phyloP scores from a whole-genome alignment of 2,888 invertebrate species.

The Odontothrips loti region DNA sequence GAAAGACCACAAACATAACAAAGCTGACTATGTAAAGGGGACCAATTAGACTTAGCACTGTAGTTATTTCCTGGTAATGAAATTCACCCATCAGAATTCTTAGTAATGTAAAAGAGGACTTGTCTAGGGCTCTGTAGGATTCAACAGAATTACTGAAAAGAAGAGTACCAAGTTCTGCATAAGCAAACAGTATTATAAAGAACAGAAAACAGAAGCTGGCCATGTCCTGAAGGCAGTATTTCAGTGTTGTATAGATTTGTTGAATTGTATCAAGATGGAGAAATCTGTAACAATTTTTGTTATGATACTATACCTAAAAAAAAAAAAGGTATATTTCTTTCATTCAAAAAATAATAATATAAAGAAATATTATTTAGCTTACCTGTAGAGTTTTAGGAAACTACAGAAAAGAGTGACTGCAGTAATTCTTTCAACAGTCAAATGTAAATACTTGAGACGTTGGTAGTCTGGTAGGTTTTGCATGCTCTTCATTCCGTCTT shows the following conservation, averaged over 20 bases:
- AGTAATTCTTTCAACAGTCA: not conserved
- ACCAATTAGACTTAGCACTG: not conserved
- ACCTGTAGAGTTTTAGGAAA: not conserved
- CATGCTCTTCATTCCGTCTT: not conserved
- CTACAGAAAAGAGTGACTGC: not conserved
- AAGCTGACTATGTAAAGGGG: slow-evolving; percentile 7
- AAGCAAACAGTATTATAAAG: slow-evolving; percentile 5
- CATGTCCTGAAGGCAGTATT: not conserved
- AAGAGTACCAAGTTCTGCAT: not conserved
- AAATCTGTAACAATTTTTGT: not conserved
- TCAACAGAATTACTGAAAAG: not conserved
- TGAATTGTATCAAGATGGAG: slow-evolving; percentile 9
- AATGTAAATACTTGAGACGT: not conserved
- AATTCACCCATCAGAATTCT: slow-evolving; percentile 14
- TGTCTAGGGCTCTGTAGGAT: not conserved
- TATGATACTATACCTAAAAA: not conserved
- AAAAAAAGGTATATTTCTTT: not conserved
- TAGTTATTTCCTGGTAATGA: slow-evolving; percentile 10
- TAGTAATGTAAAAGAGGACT: not conserved
- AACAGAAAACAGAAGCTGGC: not conserved
- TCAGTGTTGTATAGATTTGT: not conserved
- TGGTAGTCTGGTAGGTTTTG: not conserved
- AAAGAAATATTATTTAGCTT: not conserved
- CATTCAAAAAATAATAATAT: not conserved
- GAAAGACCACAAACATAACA: slow-evolving; percentile 6